Percentiles rank a stretch among this genome's conserved stretches.
Evolutionary conservation across 2,888 invertebrate genomes (phyloP).

Genomic region (Chymomyza caudatula): DNA sequence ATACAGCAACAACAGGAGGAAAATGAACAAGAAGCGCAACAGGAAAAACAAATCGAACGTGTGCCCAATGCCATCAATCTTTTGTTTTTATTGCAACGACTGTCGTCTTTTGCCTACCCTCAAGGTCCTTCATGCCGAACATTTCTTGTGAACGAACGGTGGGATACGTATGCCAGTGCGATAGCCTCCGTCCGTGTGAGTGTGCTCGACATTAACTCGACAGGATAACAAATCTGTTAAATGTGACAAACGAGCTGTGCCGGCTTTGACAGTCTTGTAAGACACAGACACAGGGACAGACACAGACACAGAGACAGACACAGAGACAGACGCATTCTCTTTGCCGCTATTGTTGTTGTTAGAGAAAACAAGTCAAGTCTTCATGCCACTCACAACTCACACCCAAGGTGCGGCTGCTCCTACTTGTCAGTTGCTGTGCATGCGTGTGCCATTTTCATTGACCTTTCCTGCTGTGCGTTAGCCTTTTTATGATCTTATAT

Average conservation of each 20-base stretch:
- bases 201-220: constrained; percentile 76
- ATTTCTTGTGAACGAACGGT: constrained; percentile 52
- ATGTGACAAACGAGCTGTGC: constrained; percentile 76
- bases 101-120: constrained; percentile 18
- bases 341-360: background rate
- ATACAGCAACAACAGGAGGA: background rate
- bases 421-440: constrained; percentile 5
- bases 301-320: background rate
- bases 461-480: constrained; percentile 42
- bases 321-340: background rate
- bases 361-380: constrained; percentile 49
- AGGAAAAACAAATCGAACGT: constrained; percentile 73
- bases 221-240: constrained; percentile 78
- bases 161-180: constrained; percentile 31
- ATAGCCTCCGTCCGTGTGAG: constrained; percentile 30
- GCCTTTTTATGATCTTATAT: constrained; percentile 25
- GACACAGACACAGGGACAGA: constrained; percentile 16
- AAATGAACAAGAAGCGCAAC: constrained; percentile 52
- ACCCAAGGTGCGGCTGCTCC: background rate
- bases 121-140: constrained; percentile 50
- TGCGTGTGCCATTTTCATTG: constrained; percentile 61
- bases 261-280: constrained; percentile 58
- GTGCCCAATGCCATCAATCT: constrained; percentile 73
- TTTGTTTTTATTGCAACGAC: constrained; percentile 70
- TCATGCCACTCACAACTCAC: background rate